Conservation (phyloP, 2,888 invertebrate genomes). For the Hirudinaria manillensis region DNA sequence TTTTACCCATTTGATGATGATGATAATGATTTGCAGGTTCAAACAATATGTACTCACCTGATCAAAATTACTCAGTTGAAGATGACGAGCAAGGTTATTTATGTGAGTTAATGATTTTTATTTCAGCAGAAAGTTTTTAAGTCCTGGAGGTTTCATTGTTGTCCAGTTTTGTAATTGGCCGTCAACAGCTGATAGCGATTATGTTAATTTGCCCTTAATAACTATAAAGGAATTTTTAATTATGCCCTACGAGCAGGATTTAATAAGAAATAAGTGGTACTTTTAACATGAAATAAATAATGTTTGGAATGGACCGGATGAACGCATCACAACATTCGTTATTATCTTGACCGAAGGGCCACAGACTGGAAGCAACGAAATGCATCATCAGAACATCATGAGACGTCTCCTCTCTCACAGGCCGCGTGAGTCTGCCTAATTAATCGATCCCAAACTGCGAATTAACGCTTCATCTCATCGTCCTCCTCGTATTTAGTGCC, state of each 20-base stretch:
- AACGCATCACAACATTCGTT: too few relatives aligned
- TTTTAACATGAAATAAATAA: too few relatives aligned
- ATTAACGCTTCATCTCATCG: too few relatives aligned
- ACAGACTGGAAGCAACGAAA: not conserved
- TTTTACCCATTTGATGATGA: too few relatives aligned
- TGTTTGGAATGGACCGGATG: too few relatives aligned
- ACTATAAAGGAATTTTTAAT: too few relatives aligned
- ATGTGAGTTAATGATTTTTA: not conserved
- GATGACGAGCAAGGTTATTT: conserved; percentile 8
- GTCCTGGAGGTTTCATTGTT: not conserved
- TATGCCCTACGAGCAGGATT: too few relatives aligned
- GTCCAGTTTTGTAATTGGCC: not conserved
- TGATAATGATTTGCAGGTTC: not conserved
- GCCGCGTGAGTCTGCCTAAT: not conserved
- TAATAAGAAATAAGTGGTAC: too few relatives aligned
- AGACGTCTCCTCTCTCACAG: conserved; percentile 5
- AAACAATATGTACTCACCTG: conserved; percentile 8
- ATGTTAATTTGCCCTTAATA: not conserved
- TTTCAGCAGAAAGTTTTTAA: not conserved
- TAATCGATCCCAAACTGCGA: not conserved
- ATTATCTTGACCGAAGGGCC: not conserved
- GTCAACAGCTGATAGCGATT: not conserved
- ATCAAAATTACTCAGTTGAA: conserved; percentile 8
- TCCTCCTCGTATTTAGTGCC: conserved; percentile 43
- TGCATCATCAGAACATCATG: conserved; percentile 10